These are phyloP conservation scores for Gobionotothen gibberifrons DNA, from an alignment of 2,797 vertebrate species.

Conservation along the genomic window DNA sequence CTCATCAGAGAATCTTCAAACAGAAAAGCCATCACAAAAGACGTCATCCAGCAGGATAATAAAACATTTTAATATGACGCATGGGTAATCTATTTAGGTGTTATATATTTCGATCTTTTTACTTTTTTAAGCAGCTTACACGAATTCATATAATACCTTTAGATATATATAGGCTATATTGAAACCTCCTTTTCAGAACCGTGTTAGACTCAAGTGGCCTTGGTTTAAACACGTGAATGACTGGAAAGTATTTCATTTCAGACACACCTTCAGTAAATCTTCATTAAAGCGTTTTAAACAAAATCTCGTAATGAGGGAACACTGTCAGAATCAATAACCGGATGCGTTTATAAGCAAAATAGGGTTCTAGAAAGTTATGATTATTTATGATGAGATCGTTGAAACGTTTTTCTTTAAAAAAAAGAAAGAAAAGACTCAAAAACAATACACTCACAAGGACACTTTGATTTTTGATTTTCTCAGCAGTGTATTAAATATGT, in stretches of 20 bases:
- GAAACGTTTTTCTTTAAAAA: not conserved
- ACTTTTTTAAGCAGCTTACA: not conserved
- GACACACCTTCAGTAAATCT: not conserved
- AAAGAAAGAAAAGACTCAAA: not conserved
- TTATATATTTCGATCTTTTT: constrained; percentile 16
- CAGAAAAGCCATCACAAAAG: not conserved
- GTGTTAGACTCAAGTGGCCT: not conserved
- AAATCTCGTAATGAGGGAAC: not conserved
- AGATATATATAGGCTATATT: not conserved
- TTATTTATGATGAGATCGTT: not conserved
- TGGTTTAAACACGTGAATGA: not conserved
- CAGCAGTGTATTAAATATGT: constrained; percentile 69
- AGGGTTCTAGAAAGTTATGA: not conserved
- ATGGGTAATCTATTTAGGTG: not conserved
- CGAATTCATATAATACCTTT: not conserved
- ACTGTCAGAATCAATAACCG: not conserved
- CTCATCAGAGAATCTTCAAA: not conserved
- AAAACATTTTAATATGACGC: not conserved
- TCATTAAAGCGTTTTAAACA: not conserved
- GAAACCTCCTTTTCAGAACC: not conserved
- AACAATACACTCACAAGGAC: not conserved
- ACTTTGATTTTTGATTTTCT: constrained; percentile 51
- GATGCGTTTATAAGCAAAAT: not conserved
- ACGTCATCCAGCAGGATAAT: not conserved
- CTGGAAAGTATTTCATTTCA: not conserved